Base-by-base conservation (phyloP, 2,888 invertebrate species). In the Xanthostigma xanthostigma region DNA sequence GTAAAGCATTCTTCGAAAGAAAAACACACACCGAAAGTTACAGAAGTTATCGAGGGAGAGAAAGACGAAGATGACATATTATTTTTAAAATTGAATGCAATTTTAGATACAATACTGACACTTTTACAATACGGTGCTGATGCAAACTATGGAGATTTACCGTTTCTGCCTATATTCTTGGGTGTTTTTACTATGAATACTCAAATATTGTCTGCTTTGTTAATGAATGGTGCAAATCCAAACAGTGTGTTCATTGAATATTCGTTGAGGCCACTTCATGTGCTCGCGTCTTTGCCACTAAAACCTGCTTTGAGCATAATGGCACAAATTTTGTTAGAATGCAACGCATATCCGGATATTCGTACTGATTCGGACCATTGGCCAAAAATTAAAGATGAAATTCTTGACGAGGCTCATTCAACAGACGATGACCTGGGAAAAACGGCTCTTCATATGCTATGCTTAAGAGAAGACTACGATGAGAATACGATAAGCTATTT, bases 371-470 rank as follows among this genome's bases (percentile, higher is more conserved):
- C 49, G 2, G 49, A 52, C 11, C 64, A 65, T 51, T 65, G 66
- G 66, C 33, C 37, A 5, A 56, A 61, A 10, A 57, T 59, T 46
- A 56, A 56, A 46, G 43, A 49, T 11, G 50, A 50, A 44, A 49
- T 61, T 43, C 38, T 56, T n/a, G 60, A 56, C 5, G 53, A 53
- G 12, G 33, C 45, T n/a, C 43, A 47, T 36, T 47, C 48, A 8
- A 50, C 57, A 41, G 45, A 44, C 34, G 52, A 51, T 6, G 60
- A 60, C 48, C 27, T 34, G 14, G 65, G 65, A 6, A 66, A 66
- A 53, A 65, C 63, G 17, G 58, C 62, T 4, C 54, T 67, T 34
- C 67, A 68, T 46, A 53, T 67, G 11, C 50, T 67, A 5, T 60
- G 61, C 45, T 56, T 66, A 56, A 54, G 67, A 47, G 56, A 58